Evolutionary conservation across 2,113 vertebrate genomes (phyloP), one percentile per base, ranked within the genome.

Genomic region (Microtus montanus): DNA sequence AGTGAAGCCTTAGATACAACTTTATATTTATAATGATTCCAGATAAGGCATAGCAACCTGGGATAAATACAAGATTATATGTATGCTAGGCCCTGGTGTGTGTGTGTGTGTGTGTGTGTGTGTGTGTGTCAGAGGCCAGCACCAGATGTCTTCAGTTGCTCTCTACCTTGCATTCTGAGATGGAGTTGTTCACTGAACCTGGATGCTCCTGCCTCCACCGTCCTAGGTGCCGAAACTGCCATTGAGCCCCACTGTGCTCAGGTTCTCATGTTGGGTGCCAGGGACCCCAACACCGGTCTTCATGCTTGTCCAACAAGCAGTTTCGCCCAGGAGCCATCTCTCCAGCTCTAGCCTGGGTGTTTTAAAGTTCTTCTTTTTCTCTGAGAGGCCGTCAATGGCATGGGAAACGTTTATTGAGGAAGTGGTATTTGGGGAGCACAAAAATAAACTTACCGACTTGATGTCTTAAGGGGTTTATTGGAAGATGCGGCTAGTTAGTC

Each of bases 321-420:
- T 86, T 64, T 49, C 49, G 20, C 38, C 17, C 44, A 4, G 1
- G 83, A 86, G 44, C 30, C 44, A 35, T 70, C 44, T 86, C 41
- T 66, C 26, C 14, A n/a, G 78, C 78, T 33, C 33, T 35, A 66
- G 77, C 35, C 41, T 92, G 24, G 24, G 35, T 61, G 28, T 95
- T 90, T 79, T 41, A 92, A 61, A 28, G 70, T 92, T 87, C 84
- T 92, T 28, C 20, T 78, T 96, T 92, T 96, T 92, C 68, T 90
- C 64, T 66, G 75, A 92, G 75, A 74, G 24, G 41, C 95, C 49
- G 91, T 77, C 68, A 94, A 20, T n/a, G 28, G 3, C 64, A 58
- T 87, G 70, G 84, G 94, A 91, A 84, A 91, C 78, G 70, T 91
- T 89, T 80, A 33, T 52, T 91, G 75, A 94, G 74, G 91, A 96